phyloP scores from a whole-genome alignment of 2,888 invertebrate genomes.

The Cordilura impudica region DNA sequence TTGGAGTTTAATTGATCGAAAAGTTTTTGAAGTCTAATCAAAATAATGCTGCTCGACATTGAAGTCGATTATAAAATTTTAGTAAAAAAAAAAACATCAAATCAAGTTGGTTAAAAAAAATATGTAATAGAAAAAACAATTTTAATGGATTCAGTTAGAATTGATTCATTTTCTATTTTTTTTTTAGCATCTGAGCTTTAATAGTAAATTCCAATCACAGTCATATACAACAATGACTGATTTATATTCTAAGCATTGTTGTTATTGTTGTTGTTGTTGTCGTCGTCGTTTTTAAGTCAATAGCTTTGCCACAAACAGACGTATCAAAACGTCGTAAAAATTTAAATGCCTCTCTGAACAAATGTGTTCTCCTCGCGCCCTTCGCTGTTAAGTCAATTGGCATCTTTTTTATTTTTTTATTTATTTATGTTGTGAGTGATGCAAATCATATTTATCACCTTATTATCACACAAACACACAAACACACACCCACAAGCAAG shows the following conservation, averaged over 20 bases:
- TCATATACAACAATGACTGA: conserved; percentile 24
- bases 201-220: conserved; percentile 34
- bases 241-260: conserved; percentile 9
- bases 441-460: conserved; percentile 45
- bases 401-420: background rate
- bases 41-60: too few relatives aligned
- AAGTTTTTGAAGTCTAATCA: too few relatives aligned
- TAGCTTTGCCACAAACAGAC: conserved; percentile 58
- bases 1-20: too few relatives aligned
- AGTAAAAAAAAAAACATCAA: too few relatives aligned
- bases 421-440: conserved; percentile 23
- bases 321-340: conserved; percentile 48
- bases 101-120: too few relatives aligned
- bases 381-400: background rate
- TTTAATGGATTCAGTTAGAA: too few relatives aligned
- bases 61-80: too few relatives aligned
- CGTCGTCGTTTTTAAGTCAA: conserved; percentile 50
- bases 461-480: background rate
- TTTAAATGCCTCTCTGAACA: conserved; percentile 13
- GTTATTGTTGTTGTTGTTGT: conserved; percentile 3
- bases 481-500: too few relatives aligned
- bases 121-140: too few relatives aligned
- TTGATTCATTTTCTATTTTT: background rate
- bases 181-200: background rate
- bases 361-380: background rate